Conservation (phyloP, 2,797 vertebrate species). For the Sebastolobus alascanus region DNA sequence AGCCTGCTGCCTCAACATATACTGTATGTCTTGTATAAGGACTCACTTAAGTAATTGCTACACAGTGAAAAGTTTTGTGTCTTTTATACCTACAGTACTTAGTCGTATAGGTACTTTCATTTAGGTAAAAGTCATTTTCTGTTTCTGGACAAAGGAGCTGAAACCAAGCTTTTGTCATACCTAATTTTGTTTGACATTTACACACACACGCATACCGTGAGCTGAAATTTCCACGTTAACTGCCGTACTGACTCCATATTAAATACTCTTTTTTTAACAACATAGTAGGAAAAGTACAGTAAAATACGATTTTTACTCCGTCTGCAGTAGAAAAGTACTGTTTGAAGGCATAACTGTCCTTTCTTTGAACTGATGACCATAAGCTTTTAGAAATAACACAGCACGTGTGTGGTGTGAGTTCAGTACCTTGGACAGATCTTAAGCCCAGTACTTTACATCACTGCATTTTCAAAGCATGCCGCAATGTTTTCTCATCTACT, state of each 20-base stretch:
- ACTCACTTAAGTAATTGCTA: conserved; percentile 38
- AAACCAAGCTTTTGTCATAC: neutral
- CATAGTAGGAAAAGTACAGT: neutral
- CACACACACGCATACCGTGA: neutral
- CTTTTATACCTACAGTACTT: neutral
- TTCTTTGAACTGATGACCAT: neutral
- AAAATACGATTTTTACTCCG: neutral
- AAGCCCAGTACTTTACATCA: neutral
- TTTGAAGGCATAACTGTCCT: neutral
- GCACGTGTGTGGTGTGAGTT: conserved; percentile 1
- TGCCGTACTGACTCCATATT: neutral
- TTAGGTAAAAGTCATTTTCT: neutral
- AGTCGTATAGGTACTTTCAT: neutral
- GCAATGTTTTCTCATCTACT: neutral
- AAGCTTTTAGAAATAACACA: neutral
- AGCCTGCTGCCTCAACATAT: neutral
- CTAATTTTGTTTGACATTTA: neutral
- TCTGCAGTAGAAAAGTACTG: neutral
- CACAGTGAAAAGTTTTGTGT: conserved; percentile 6
- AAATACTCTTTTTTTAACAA: neutral
- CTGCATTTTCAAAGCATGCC: neutral
- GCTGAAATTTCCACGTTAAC: neutral
- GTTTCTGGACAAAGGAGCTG: neutral
- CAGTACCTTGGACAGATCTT: conserved; percentile 25
- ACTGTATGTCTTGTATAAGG: neutral